Percentiles rank a stretch among this genome's conserved stretches.
Conservation (phyloP, 2,888 invertebrate genomes). For the Phaonia tiefii region DNA sequence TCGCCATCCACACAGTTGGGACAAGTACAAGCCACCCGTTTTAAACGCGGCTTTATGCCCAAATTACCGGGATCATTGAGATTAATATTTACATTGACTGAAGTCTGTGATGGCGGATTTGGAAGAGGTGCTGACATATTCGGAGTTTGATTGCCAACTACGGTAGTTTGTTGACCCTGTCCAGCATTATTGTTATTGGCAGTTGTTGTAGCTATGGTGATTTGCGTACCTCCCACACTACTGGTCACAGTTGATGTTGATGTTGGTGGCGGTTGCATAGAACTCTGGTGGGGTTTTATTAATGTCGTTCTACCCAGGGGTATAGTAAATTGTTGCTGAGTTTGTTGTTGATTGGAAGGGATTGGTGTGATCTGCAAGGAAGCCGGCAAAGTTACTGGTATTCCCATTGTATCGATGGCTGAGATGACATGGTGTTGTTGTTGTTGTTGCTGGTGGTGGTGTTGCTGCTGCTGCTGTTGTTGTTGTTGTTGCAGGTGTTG, state of each 20-base stretch:
- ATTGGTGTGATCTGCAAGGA: conserved; percentile 69
- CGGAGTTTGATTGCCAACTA: conserved; percentile 68
- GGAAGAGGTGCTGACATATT: conserved; percentile 18
- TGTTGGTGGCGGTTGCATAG: conserved; percentile 47
- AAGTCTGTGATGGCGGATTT: conserved; percentile 72
- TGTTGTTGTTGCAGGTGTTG: conserved; percentile 72
- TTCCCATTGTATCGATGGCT: conserved; percentile 38
- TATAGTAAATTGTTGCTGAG: conserved; percentile 71
- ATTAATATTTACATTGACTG: conserved; percentile 79
- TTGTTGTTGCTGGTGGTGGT: conserved; percentile 73
- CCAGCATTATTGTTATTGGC: conserved; percentile 69
- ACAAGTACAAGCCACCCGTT: conserved; percentile 97
- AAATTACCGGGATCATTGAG: conserved; percentile 73
- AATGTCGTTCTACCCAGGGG: conserved; percentile 58
- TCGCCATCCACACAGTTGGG: conserved; percentile 97
- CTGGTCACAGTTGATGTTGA: conserved; percentile 61
- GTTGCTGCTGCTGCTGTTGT: conserved; percentile 75
- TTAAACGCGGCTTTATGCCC: conserved; percentile 83
- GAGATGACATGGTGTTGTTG: conserved; percentile 40
- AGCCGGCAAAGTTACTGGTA: conserved; percentile 67
- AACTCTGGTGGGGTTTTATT: conserved; percentile 62
- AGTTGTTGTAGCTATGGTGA: conserved; percentile 67
- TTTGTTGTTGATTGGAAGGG: conserved; percentile 54
- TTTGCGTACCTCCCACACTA: conserved; percentile 62
- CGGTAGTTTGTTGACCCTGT: conserved; percentile 65